Evolutionary conservation across 2,888 invertebrate genomes (phyloP).

Genomic region (Spisula subtruncata): DNA sequence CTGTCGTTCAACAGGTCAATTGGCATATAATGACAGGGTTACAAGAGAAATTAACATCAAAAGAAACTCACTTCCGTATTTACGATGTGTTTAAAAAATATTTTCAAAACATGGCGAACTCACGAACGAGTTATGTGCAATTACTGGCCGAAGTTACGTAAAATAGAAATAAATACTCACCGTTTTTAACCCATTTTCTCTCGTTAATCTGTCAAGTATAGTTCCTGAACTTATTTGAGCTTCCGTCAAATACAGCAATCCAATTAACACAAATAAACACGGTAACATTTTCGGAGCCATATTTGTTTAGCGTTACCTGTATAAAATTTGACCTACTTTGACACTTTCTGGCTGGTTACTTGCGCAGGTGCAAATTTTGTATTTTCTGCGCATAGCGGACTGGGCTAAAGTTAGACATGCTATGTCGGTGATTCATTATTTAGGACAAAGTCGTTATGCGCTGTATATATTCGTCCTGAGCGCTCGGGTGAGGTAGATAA

Average conservation of each 20-base stretch:
- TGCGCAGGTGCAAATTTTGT: not conserved
- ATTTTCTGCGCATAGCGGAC: not conserved
- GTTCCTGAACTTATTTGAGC: conserved; percentile 36
- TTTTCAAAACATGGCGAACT: conserved; percentile 25
- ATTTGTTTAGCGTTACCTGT: conserved; percentile 43
- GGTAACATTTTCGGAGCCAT: conserved; percentile 16
- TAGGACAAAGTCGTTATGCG: too few species aligned
- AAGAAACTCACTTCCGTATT: not conserved
- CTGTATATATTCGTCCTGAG: too few species aligned
- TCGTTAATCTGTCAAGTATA: conserved; percentile 23
- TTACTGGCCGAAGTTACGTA: not conserved
- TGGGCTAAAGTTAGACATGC: not conserved
- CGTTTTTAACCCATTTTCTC: conserved; percentile 26
- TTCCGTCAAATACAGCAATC: not conserved
- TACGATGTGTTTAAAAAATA: not conserved
- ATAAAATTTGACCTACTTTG: conserved; percentile 29
- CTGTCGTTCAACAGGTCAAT: not conserved
- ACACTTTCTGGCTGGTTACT: conserved; percentile 19
- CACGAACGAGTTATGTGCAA: not conserved
- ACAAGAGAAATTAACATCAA: too few species aligned
- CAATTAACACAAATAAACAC: not conserved
- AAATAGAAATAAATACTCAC: not conserved
- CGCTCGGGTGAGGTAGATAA: too few species aligned
- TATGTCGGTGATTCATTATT: conserved; percentile 22
- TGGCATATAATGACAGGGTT: too few species aligned